A percentile compares a stretch with the other conserved stretches of the same genome.
These are phyloP conservation scores for Athene noctua DNA, from an alignment of 2,113 vertebrate genomes.

Conservation along the genomic window DNA sequence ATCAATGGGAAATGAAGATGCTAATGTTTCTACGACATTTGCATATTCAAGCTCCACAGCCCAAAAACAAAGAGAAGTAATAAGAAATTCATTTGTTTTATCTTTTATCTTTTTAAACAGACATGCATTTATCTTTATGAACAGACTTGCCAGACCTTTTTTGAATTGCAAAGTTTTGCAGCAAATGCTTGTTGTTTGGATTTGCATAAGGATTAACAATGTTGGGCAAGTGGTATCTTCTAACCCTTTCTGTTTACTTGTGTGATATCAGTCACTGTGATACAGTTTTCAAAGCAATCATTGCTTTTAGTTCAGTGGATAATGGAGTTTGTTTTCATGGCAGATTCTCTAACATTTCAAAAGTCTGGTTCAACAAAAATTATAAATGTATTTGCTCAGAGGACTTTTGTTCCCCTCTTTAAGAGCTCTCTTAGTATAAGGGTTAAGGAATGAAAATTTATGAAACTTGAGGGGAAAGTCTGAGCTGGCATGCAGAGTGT, in stretches of 20 bases:
- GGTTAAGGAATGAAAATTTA: not conserved
- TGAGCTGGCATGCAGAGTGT: not conserved
- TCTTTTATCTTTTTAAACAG: constrained; percentile 57
- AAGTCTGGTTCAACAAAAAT: not conserved
- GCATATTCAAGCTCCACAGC: not conserved
- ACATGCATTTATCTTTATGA: constrained; percentile 24
- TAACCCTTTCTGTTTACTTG: constrained; percentile 16
- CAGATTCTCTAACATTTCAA: not conserved
- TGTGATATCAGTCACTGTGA: not conserved
- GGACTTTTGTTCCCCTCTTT: not conserved
- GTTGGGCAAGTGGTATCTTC: constrained; percentile 4
- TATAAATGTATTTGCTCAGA: not conserved
- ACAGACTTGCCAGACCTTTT: constrained; percentile 20
- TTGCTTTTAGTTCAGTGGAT: not conserved
- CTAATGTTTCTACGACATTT: constrained; percentile 3
- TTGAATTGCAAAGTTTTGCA: constrained; percentile 7
- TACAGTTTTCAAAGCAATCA: not conserved
- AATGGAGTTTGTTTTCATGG: not conserved
- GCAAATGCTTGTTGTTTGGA: not conserved
- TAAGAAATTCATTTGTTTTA: constrained; percentile 38
- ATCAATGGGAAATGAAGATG: constrained; percentile 6
- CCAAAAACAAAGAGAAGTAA: constrained; percentile 28
- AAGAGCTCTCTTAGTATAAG: not conserved
- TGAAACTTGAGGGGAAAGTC: not conserved
- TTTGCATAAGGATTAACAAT: not conserved